A percentile compares a stretch with the other conserved stretches of the same genome.
These are phyloP conservation scores for Sesia bembeciformis DNA, from an alignment of 2,888 invertebrate genomes.

Conservation along the genomic window DNA sequence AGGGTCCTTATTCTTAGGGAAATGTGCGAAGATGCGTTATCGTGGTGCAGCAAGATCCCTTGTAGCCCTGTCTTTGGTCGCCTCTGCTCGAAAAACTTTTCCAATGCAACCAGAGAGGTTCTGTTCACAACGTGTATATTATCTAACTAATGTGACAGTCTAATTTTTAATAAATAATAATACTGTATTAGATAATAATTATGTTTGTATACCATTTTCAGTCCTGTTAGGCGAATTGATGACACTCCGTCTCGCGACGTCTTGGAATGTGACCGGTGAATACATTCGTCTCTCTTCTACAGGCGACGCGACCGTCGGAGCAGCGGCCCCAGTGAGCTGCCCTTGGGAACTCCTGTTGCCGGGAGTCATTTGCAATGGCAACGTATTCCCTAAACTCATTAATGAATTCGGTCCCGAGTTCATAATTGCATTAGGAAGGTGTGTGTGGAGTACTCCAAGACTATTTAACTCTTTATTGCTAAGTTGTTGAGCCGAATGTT, in stretches of 20 bases:
- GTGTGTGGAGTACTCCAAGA: conserved; percentile 15
- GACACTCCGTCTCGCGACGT: conserved; percentile 85
- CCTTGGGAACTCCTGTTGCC: conserved; percentile 19
- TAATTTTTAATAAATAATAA: too few relatives aligned
- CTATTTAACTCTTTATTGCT: conserved; percentile 32
- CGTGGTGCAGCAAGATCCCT: too few relatives aligned
- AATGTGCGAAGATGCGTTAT: too few relatives aligned
- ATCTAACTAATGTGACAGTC: too few relatives aligned
- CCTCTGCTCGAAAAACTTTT: too few relatives aligned
- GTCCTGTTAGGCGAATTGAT: conserved; percentile 80
- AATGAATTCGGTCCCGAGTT: conserved; percentile 37
- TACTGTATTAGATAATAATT: neutral
- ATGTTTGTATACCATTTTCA: conserved; percentile 29
- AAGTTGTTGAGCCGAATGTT: conserved; percentile 51
- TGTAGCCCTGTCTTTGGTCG: too few relatives aligned
- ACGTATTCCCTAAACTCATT: conserved; percentile 21
- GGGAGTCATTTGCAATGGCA: conserved; percentile 21
- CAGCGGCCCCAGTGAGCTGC: conserved; percentile 14
- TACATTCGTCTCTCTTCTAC: conserved; percentile 82
- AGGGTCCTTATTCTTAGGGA: too few relatives aligned
- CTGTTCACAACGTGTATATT: too few relatives aligned
- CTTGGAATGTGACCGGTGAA: conserved; percentile 89
- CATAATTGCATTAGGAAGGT: conserved; percentile 28
- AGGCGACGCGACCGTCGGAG: conserved; percentile 47
- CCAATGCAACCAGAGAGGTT: too few relatives aligned